phyloP scores from a whole-genome alignment of 2,113 vertebrate species.

The Salminus brasiliensis region DNA sequence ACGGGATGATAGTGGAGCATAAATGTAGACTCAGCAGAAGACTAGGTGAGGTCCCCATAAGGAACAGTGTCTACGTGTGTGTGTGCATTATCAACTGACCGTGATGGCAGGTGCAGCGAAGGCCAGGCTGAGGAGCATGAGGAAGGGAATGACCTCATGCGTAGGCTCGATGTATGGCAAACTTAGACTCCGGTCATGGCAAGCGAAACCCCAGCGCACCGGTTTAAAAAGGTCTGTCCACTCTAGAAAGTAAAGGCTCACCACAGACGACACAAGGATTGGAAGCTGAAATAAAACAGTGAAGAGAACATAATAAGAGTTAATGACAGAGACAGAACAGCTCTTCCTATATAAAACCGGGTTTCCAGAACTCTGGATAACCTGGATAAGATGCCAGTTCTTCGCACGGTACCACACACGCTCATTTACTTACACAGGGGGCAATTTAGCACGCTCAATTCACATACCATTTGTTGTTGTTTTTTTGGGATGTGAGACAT shows the following conservation, averaged over 20 bases:
- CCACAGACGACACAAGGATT: conserved; percentile 93
- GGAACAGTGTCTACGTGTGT: neutral
- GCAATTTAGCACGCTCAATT: neutral
- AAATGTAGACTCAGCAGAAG: neutral
- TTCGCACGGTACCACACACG: no score
- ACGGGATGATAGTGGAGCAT: neutral
- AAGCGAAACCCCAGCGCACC: conserved; percentile 91
- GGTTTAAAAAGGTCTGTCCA: conserved; percentile 97
- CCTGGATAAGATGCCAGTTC: no score
- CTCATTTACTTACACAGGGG: no score
- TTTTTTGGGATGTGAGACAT: no score
- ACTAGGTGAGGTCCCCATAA: neutral
- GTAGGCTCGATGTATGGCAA: conserved; percentile 94
- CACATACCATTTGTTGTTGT: no score
- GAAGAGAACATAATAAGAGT: conserved; percentile 54
- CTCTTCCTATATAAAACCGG: neutral
- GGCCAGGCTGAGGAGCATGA: conserved; percentile 95
- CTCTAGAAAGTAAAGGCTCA: conserved; percentile 97
- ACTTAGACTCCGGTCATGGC: conserved; percentile 94
- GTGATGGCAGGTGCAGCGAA: conserved; percentile 93
- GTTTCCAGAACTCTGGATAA: no score
- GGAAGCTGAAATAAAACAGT: conserved; percentile 81
- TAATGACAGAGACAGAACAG: neutral
- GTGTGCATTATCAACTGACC: conserved; percentile 74
- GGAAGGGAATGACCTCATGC: conserved; percentile 92